Conservation (phyloP, 2,888 invertebrate genomes). For the Tachina lurida region DNA sequence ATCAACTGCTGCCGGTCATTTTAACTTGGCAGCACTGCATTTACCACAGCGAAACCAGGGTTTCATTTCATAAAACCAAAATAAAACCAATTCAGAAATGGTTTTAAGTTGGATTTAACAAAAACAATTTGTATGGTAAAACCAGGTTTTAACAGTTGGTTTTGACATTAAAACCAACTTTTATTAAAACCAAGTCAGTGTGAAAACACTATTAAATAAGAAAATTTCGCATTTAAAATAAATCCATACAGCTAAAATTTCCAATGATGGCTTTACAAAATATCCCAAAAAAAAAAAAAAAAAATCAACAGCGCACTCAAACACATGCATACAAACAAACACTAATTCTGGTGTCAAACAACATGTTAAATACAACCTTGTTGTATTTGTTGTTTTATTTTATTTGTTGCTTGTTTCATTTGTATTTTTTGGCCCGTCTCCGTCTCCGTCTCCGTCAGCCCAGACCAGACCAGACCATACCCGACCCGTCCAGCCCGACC, state of each 20-base stretch:
- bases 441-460: neutral
- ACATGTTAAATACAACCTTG: conserved; percentile 75
- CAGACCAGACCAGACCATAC: neutral
- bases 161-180: too few species aligned
- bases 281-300: conserved; percentile 50
- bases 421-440: conserved; percentile 18
- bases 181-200: too few species aligned
- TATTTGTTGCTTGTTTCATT: conserved; percentile 15
- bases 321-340: conserved; percentile 46
- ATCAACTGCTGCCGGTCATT: too few species aligned
- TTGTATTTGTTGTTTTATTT: conserved; percentile 40
- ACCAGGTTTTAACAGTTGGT: too few species aligned
- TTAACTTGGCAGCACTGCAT: too few species aligned
- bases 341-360: conserved; percentile 81
- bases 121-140: too few species aligned
- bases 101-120: too few species aligned
- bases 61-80: too few species aligned
- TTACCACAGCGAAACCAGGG: too few species aligned
- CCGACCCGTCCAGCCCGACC: neutral
- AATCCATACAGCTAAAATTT: conserved; percentile 56
- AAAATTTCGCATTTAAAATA: conserved; percentile 61
- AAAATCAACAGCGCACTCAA: conserved; percentile 17
- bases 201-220: neutral
- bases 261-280: conserved; percentile 59
- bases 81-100: too few species aligned